A percentile compares a stretch with the other conserved stretches of the same genome.
Evolutionary conservation across 2,113 vertebrate genomes (phyloP).

Genomic region (Lipophrys pholis): DNA sequence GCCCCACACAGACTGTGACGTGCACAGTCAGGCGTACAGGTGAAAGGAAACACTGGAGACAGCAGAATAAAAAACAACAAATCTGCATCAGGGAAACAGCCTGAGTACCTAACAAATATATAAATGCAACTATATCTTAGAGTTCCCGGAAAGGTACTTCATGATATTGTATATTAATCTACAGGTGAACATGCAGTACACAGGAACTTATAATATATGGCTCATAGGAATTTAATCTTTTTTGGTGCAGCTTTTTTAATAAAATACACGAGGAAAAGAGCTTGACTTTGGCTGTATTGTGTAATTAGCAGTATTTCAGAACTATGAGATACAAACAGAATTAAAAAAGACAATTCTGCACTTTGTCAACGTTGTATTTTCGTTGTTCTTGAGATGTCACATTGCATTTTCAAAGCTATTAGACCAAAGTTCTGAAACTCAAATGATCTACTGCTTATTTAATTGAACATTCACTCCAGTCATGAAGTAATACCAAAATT

Average conservation of each 20-base stretch:
- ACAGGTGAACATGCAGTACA: no score
- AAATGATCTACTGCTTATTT: no score
- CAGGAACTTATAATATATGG: no score
- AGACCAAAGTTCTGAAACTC: no score
- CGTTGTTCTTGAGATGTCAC: no score
- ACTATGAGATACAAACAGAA: slow-evolving; percentile 16
- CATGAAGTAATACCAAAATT: no score
- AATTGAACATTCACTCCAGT: no score
- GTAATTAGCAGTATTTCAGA: no score
- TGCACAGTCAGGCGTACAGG: slow-evolving; percentile 48
- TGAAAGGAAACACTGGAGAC: no score
- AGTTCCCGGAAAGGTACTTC: no score
- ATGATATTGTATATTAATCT: no score
- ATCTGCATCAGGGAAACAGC: neutral
- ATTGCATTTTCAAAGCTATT: neutral
- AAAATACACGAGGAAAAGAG: neutral
- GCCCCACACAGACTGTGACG: neutral
- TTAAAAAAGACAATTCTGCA: fast-evolving
- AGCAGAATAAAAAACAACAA: neutral
- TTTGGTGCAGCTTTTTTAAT: neutral
- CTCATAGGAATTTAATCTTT: neutral
- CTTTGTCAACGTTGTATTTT: neutral
- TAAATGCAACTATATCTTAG: neutral
- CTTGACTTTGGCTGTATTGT: no score
- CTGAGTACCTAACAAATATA: neutral